phyloP scores from a whole-genome alignment of 2,797 vertebrate species.

The Phoebastria nigripes region DNA sequence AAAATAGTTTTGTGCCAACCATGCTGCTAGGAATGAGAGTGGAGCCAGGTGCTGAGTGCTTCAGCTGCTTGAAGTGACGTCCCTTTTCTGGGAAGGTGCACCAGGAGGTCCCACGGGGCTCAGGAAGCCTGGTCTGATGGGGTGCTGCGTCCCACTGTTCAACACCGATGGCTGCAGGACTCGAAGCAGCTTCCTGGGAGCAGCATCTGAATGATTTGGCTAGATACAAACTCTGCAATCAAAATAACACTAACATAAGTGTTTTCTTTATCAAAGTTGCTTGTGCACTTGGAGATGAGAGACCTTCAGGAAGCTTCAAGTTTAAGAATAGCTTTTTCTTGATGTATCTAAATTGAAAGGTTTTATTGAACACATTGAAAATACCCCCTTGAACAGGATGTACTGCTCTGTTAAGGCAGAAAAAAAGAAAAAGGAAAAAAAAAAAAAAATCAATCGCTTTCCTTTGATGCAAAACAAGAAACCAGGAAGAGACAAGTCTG shows the following conservation, averaged over 20 bases:
- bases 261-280: constrained; percentile 9
- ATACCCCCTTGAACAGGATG: constrained; percentile 42
- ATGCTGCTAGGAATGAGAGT: not conserved
- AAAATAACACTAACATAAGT: not conserved
- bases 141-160: not conserved
- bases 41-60: not conserved
- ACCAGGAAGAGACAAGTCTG: not conserved
- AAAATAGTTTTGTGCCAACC: not conserved
- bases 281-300: constrained; percentile 41
- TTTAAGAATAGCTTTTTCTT: constrained; percentile 40
- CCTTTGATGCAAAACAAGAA: constrained; percentile 37
- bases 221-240: not conserved
- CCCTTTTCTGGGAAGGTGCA: not conserved
- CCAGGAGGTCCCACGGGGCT: not conserved
- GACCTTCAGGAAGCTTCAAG: constrained; percentile 34
- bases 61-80: not conserved
- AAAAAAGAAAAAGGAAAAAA: not conserved
- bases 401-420: not conserved
- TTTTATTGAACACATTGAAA: constrained; percentile 37
- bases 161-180: not conserved
- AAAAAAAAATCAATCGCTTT: not conserved
- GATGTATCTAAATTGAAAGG: constrained; percentile 17
- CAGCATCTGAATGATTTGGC: not conserved
- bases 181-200: not conserved
- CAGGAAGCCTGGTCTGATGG: not conserved